phyloP scores from a whole-genome alignment of 2,888 invertebrate species.

The Formica aserva region DNA sequence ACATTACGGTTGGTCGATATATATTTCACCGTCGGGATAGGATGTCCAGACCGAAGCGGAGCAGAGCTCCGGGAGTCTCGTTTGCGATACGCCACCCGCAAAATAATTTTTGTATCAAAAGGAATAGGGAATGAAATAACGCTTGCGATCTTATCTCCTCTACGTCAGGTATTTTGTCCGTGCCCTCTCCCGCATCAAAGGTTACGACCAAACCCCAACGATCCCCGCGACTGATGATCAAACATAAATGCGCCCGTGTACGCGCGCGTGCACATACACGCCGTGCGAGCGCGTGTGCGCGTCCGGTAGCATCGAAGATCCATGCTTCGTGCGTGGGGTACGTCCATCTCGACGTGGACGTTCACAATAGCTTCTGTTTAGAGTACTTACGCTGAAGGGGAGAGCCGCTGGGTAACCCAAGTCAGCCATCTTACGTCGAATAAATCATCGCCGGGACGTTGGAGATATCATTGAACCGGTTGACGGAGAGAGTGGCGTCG shows the following conservation, averaged over 20 bases:
- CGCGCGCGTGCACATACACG: constrained; percentile 40
- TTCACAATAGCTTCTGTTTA: constrained; percentile 85
- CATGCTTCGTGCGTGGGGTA: constrained; percentile 82
- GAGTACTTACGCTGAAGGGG: constrained; percentile 81
- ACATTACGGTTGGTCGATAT: constrained; percentile 60
- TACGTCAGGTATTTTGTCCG: constrained; percentile 78
- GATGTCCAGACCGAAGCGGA: constrained; percentile 61
- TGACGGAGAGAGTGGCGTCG: constrained; percentile 78
- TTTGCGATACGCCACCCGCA: constrained; percentile 64
- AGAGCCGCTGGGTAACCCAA: constrained; percentile 78
- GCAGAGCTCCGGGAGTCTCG: constrained; percentile 58
- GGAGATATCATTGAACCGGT: constrained; percentile 85
- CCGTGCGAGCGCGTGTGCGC: constrained; percentile 41
- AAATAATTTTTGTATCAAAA: constrained; percentile 75
- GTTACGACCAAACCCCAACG: constrained; percentile 74
- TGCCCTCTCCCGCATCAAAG: constrained; percentile 75
- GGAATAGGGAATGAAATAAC: constrained; percentile 78
- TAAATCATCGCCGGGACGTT: constrained; percentile 85
- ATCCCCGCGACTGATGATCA: constrained; percentile 73
- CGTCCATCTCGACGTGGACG: constrained; percentile 82
- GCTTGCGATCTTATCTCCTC: constrained; percentile 79
- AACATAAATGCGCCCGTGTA: constrained; percentile 60
- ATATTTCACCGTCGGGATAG: constrained; percentile 65
- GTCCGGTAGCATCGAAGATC: constrained; percentile 69
- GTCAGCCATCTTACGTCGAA: constrained; percentile 84